phyloP scores from a whole-genome alignment of 2,888 invertebrate genomes.

The Harpalus rubripes region DNA sequence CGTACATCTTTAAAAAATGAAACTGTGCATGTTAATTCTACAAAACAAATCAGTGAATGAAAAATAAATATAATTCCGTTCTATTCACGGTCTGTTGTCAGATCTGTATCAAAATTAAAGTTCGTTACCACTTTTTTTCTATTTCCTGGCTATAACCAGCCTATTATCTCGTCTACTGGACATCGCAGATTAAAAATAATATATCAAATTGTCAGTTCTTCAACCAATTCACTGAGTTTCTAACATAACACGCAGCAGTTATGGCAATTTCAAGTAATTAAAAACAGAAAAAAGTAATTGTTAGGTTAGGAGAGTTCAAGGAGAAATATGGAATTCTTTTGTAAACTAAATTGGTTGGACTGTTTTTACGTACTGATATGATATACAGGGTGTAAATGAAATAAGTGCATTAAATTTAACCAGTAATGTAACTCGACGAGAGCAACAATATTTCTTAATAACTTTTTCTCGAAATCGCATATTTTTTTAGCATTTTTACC shows the following conservation, averaged over 20 bases:
- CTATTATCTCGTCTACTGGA: not conserved
- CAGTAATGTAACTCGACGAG: too few relatives aligned
- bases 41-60: not conserved
- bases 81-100: not conserved
- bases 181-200: conserved; percentile 1
- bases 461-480: too few relatives aligned
- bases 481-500: too few relatives aligned
- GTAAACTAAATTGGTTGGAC: not conserved
- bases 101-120: not conserved
- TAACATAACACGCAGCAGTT: not conserved
- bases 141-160: not conserved
- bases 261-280: not conserved
- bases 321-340: not conserved
- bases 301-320: not conserved
- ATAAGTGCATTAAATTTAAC: too few relatives aligned
- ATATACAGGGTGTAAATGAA: too few relatives aligned
- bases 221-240: not conserved
- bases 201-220: not conserved
- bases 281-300: not conserved
- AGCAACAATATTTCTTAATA: too few relatives aligned
- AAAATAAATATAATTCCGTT: not conserved
- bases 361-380: not conserved
- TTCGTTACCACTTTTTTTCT: not conserved
- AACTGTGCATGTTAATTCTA: too few relatives aligned
- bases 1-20: too few relatives aligned